phyloP scores from a whole-genome alignment of 2,797 vertebrate genomes.

The Melanotaenia maccullochi region DNA sequence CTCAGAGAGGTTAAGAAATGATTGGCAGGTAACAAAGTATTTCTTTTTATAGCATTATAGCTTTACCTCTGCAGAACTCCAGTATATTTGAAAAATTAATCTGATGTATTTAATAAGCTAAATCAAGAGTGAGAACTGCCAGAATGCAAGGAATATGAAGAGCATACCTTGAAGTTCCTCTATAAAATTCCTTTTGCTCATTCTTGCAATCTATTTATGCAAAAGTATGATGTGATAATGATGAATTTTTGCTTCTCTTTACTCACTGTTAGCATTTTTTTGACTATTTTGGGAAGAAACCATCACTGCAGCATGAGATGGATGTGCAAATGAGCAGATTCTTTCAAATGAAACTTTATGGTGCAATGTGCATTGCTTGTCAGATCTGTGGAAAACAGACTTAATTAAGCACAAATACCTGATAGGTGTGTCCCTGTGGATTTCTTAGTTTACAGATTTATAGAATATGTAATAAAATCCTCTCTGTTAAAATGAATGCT shows the following conservation, averaged over 20 bases:
- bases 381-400: slow-evolving; percentile 2
- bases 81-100: slow-evolving; percentile 1
- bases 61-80: slow-evolving; percentile 12
- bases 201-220: neutral
- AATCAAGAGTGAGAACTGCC: neutral
- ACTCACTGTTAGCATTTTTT: neutral
- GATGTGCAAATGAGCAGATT: slow-evolving; percentile 7
- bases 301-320: neutral
- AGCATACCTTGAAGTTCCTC: neutral
- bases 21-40: slow-evolving; percentile 11
- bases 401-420: slow-evolving; percentile 27
- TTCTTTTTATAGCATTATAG: neutral
- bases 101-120: slow-evolving; percentile 6
- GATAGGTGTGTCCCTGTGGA: slow-evolving; percentile 1
- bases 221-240: neutral
- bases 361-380: slow-evolving; percentile 16
- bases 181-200: neutral
- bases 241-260: neutral
- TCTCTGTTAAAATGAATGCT: neutral
- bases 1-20: neutral
- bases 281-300: slow-evolving; percentile 4
- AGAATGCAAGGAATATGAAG: neutral
- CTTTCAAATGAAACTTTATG: slow-evolving; percentile 1
- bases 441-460: slow-evolving; percentile 28
- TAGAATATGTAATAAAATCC: slow-evolving; percentile 2